Evolutionary conservation across 2,888 invertebrate species (phyloP).

Genomic region (Rugalucina vietnamica): DNA sequence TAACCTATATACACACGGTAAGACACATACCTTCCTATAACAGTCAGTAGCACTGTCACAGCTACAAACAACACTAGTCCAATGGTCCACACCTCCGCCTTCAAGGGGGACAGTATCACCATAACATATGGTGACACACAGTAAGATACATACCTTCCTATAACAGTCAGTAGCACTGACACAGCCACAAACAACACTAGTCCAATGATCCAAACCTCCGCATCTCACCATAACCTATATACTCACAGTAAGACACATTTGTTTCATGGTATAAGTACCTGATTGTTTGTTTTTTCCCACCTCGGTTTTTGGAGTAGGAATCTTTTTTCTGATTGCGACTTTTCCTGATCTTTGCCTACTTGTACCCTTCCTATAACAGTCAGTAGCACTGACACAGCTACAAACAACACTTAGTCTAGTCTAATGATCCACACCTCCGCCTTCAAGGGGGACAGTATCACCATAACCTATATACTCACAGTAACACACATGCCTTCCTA

Average conservation of each 20-base stretch:
- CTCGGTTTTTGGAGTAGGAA: too few species aligned
- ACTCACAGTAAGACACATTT: too few species aligned
- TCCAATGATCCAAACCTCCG: slow-evolving; percentile 57
- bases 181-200: slow-evolving; percentile 43
- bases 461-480: too few species aligned
- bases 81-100: slow-evolving; percentile 56
- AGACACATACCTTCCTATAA: slow-evolving; percentile 5
- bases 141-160: slow-evolving; percentile 1
- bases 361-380: slow-evolving; percentile 1
- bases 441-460: slow-evolving; percentile 36
- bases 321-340: too few species aligned
- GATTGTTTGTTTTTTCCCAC: too few species aligned
- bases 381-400: slow-evolving; percentile 11
- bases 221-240: too few species aligned
- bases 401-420: slow-evolving; percentile 42
- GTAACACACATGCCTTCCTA: neutral
- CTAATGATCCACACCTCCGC: slow-evolving; percentile 57
- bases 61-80: slow-evolving; percentile 41
- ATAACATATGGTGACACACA: too few species aligned
- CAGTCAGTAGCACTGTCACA: neutral
- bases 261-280: too few species aligned
- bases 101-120: slow-evolving; percentile 34
- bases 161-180: neutral
- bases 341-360: too few species aligned
- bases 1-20: too few species aligned